phyloP scores from a whole-genome alignment of 2,888 invertebrate genomes.

The Mycalesis mineus region DNA sequence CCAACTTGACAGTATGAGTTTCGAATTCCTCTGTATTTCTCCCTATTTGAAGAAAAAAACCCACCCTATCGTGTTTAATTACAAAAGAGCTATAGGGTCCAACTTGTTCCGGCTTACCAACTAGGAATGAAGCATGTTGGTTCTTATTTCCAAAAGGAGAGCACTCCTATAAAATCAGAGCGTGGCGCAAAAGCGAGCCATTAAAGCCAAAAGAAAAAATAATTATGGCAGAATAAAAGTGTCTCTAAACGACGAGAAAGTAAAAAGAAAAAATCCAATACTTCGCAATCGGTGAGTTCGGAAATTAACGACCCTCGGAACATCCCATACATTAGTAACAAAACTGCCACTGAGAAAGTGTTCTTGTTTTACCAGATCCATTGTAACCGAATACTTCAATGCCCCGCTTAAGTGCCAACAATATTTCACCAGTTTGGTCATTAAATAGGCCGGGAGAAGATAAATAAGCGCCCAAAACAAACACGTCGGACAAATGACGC shows the following conservation, averaged over 20 bases:
- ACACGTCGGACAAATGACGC: conserved; percentile 37
- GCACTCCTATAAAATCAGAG: no score
- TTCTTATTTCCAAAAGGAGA: no score
- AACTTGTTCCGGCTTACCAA: no score
- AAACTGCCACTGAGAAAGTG: conserved; percentile 28
- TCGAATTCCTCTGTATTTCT: no score
- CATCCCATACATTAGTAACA: conserved; percentile 15
- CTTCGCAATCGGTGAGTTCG: background rate
- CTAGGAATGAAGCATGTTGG: no score
- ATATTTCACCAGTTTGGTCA: conserved; percentile 37
- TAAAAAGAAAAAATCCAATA: background rate
- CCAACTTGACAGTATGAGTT: no score
- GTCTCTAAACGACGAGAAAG: background rate
- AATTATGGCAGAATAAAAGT: background rate
- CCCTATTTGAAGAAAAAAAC: no score
- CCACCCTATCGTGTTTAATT: no score
- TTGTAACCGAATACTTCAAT: conserved; percentile 34
- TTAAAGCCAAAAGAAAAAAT: no score
- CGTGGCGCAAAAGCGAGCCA: no score
- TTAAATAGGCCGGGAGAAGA: conserved; percentile 33
- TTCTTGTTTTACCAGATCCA: conserved; percentile 30
- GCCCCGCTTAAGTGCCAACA: conserved; percentile 33
- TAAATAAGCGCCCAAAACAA: conserved; percentile 39
- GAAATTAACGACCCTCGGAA: background rate
- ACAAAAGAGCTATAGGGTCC: no score